Percentiles rank a stretch among this genome's conserved stretches.
phyloP scores from a whole-genome alignment of 2,888 invertebrate species.

The Cryptus armator region DNA sequence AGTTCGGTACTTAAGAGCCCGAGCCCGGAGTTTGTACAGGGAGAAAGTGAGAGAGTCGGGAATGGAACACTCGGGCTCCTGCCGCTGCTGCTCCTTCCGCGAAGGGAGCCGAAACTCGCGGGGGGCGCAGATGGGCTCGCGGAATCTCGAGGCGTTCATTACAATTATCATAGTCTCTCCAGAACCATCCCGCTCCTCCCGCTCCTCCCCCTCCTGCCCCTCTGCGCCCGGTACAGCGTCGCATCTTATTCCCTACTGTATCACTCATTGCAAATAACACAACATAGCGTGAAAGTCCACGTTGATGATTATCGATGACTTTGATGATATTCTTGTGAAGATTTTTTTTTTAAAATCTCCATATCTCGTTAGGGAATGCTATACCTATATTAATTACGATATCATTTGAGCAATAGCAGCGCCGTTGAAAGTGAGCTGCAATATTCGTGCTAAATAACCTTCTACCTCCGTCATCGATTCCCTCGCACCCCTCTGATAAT shows the following conservation, averaged over 20 bases:
- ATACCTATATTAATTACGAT: neutral
- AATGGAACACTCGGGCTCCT: constrained; percentile 40
- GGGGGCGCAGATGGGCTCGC: constrained; percentile 84
- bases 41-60: constrained; percentile 61
- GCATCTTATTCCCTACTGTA: neutral
- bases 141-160: constrained; percentile 84
- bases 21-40: constrained; percentile 80
- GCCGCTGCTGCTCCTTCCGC: constrained; percentile 49
- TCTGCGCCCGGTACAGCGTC: neutral
- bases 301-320: neutral
- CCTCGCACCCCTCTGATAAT: constrained; percentile 50
- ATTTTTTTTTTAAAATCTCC: no score
- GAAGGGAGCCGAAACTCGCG: constrained; percentile 60
- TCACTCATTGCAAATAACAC: constrained; percentile 35
- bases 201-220: constrained; percentile 11
- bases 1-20: constrained; percentile 85
- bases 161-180: constrained; percentile 84
- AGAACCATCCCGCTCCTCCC: constrained; percentile 75
- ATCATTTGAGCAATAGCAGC: neutral
- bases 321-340: neutral
- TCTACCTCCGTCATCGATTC: constrained; percentile 44
- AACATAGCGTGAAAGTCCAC: neutral
- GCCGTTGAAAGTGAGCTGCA: no score
- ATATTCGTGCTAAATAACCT: neutral
- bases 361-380: neutral